Conservation (phyloP, 2,797 vertebrate species). For the Ctenochaetus hawaiiensis region DNA sequence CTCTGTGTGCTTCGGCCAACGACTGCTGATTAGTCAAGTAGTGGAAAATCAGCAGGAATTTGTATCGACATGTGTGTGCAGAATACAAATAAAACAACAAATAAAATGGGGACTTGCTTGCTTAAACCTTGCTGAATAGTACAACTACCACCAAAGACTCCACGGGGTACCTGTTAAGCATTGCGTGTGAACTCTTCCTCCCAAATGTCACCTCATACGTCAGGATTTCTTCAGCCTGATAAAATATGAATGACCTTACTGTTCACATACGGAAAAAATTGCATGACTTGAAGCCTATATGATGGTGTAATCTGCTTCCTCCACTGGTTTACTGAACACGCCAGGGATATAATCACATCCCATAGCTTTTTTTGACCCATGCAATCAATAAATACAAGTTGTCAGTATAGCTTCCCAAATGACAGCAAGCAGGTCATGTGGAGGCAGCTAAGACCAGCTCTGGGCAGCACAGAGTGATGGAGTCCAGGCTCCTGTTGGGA, state of each 20-base stretch:
- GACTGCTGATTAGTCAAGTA: background rate
- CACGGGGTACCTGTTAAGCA: no score
- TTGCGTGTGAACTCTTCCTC: background rate
- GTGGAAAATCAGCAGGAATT: background rate
- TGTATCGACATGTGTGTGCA: background rate
- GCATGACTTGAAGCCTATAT: constrained; percentile 20
- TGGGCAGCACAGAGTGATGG: constrained; percentile 60
- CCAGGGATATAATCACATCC: constrained; percentile 57
- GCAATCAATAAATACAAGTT: constrained; percentile 54
- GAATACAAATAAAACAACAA: background rate
- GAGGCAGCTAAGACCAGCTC: constrained; percentile 52
- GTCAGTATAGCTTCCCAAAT: constrained; percentile 60
- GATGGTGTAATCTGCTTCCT: constrained; percentile 29
- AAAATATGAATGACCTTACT: background rate
- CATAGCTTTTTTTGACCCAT: constrained; percentile 48
- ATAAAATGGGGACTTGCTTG: background rate
- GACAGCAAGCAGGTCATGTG: constrained; percentile 53
- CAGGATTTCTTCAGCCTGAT: background rate
- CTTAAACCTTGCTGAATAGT: background rate
- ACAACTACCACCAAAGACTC: background rate
- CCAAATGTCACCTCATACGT: background rate
- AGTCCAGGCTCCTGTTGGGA: constrained; percentile 70
- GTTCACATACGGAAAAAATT: background rate
- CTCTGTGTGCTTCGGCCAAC: background rate
- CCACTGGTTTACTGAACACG: constrained; percentile 44